Base-by-base conservation (phyloP, 1,140 invertebrate genomes). In the Lepidotrigona ventralis region DNA sequence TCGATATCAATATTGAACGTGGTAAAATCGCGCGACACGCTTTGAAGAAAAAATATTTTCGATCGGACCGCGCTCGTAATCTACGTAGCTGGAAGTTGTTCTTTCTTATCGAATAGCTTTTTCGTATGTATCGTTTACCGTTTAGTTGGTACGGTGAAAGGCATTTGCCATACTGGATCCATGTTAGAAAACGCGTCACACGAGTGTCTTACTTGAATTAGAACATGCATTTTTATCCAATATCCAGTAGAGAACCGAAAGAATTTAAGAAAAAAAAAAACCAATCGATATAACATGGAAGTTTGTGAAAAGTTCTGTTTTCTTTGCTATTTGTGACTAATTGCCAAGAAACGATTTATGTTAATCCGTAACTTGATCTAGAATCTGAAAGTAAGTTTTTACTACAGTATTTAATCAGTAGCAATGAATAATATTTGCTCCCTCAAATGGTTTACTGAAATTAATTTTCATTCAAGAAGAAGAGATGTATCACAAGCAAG, bases 121-220 rank as follows among this genome's bases (percentile, higher is more conserved):
- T 54, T 54, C 51, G 6, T 26, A 19, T 60, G 15, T 46, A 58
- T 69, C 33, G 2, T 58, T 70, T 77, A 70, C 79, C 29, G 46
- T 74, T 74, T 78, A 77, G n/a, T 17, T n/a, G 0, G 19, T 29
- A 33, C 26, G 21, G 81, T 78, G 66, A 83, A 78, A 78, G 72
- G 64, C 63, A 69, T n/a, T 73, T 39, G 79, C 26, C 54, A 63
- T 82, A 69, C 73, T 77, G 53, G 39, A 66, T 26, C 53, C 19
- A 1, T 69, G 39, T 33, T 82, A 51, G 15, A 58, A 63, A 77
- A 56, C 54, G 56, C 14, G 53, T 77, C 29, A n/a, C 60, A 33
- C 26, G 14, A 56, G 19, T 26, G 54, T 29, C 17, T 63, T 26
- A 51, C 11, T 64, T 76, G 29, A 51, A 78, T 54, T 39, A 81